Base-by-base conservation (phyloP, 2,888 invertebrate species). In the Melinaea menophilus region DNA sequence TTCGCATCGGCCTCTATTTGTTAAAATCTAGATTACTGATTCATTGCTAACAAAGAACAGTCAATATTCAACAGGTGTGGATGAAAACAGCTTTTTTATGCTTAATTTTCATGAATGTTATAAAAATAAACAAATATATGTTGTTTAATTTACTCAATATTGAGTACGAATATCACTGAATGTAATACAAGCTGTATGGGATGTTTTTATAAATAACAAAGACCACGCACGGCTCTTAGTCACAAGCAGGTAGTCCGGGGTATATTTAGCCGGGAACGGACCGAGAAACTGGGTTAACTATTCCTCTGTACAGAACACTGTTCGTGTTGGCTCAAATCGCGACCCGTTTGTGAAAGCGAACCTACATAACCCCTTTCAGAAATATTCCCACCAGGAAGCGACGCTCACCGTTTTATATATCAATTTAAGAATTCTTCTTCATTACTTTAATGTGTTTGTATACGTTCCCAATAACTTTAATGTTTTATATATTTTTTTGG, bases 231-330 rank as follows among this genome's bases (percentile, higher is more conserved):
- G 75, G 70, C 71, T 68, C 75, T 69, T 71, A 70, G 74, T 66
- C 71, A 69, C 76, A 74, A 77, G 79, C 73, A 88, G 88, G 88
- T 88, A 85, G 79, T 77, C 71, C 70, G 72, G 71, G 64, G 62
- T 80, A 80, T 74, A 77, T 77, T 75, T 79, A 79, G 79, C 72
- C 67, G 67, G 73, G 71, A 80, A 78, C 76, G 74, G 69, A 70
- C 66, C 65, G 65, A 62, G 80, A 81, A 90, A 82, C 81, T 90
- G 81, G 90, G 90, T 90, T 89, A 90, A 87, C 88, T 88, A 88
- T 88, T 86, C 79, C 79, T 81, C 81, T 79, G 79, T 80, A 82
- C 75, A 79, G 83, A 86, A 86, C 80, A 82, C 80, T 79, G 80
- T 82, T 78, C 82, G 79, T 78, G 81, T 82, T 86, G 87, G 84